These are phyloP conservation scores for Dendrocincla tyrannina DNA, from an alignment of 2,797 vertebrate genomes.

Conservation along the genomic window DNA sequence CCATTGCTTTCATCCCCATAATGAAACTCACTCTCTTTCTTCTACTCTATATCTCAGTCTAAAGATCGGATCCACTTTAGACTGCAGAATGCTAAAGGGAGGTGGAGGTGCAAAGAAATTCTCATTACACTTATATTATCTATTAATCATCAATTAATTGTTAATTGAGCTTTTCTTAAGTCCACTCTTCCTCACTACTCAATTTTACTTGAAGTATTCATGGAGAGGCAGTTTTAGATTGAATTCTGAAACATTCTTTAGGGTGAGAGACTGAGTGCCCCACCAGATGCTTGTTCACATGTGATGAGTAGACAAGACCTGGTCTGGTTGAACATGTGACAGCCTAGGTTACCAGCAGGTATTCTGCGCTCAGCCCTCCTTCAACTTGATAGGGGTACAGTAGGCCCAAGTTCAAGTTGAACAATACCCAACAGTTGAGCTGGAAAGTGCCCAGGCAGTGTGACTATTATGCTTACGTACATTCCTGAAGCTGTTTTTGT, in stretches of 20 bases:
- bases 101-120: not conserved
- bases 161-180: not conserved
- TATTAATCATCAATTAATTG: not conserved
- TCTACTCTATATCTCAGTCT: not conserved
- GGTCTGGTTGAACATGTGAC: not conserved
- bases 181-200: not conserved
- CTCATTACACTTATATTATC: not conserved
- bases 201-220: not conserved
- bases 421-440: not conserved
- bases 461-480: not conserved
- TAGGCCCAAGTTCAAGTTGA: not conserved
- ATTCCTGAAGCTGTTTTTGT: not conserved
- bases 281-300: not conserved
- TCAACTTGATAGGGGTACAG: not conserved
- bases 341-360: not conserved
- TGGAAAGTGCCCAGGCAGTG: not conserved
- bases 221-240: not conserved
- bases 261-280: not conserved
- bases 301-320: not conserved
- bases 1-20: not conserved
- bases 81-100: not conserved
- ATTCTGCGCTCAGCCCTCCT: not conserved
- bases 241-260: not conserved
- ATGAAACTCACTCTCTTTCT: not conserved
- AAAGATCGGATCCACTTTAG: not conserved